Evolutionary conservation across 2,797 vertebrate genomes (phyloP), one percentile per base, ranked within the genome.

Genomic region (Parauchenoglanis ngamensis): DNA sequence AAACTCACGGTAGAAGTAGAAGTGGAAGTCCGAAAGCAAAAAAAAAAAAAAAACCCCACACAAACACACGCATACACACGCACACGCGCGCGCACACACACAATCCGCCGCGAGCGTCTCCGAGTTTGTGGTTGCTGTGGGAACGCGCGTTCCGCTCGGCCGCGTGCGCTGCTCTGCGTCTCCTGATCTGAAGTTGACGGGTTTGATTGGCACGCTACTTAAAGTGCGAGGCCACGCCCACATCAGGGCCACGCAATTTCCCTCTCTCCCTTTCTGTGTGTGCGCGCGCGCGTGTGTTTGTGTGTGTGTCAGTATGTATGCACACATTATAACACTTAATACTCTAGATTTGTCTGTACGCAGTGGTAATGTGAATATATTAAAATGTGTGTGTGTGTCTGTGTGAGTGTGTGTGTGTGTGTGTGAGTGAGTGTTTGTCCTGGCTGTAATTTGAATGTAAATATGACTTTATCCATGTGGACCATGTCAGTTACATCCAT

Each of bases 191-290:
- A 97, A 98, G 97, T 97, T 98, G 97, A 98, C 96, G 96, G 96
- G 96, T 97, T 85, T 99, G 97, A 99, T 98, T 99, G 98, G 97
- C 98, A 98, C 94, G 92, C 96, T 97, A 97, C 97, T 97, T 96
- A 96, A 85, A 97, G 96, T 96, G 91, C 92, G 95, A 97, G 92
- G 97, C 97, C 90, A 97, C 98, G 97, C 97, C 98, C 96, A 94
- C 96, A 95, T 94, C 93, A 92, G 94, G 96, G 95, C 96, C 97
- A 97, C 96, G 97, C 96, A 96, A 97, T 97, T 95, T 57, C 25
- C 15, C 31, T 12, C 59, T 67, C n/a, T 67, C 4, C 46, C 25
- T 40, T 4, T 82, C 10, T 87, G 21, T 52, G 56, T 77, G 21
- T 56, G 31, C 35, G 35, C 35, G 35, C 35, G 35, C 35, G 35